Evolutionary conservation across 2,888 invertebrate genomes (phyloP).

Genomic region (Napeogenes inachia): DNA sequence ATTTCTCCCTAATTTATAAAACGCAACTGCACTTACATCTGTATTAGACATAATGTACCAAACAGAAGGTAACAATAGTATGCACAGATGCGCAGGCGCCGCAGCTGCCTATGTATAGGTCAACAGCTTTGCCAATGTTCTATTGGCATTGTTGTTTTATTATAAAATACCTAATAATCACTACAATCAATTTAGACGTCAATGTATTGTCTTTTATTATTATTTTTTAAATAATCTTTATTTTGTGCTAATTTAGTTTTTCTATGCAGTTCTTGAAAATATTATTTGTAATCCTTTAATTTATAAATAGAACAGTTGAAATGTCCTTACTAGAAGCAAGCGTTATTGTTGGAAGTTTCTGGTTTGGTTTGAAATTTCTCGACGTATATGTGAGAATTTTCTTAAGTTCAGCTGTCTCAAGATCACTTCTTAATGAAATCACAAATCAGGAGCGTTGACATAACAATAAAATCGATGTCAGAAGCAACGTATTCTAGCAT

Average conservation of each 20-base stretch:
- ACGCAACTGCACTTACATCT: conserved; percentile 10
- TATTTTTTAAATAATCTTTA: not conserved
- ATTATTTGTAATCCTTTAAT: too few relatives aligned
- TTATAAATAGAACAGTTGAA: too few relatives aligned
- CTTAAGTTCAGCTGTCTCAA: conserved; percentile 4
- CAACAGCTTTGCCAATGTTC: conserved; percentile 20
- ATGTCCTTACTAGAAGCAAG: too few relatives aligned
- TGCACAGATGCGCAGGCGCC: conserved; percentile 28
- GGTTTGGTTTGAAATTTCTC: too few relatives aligned
- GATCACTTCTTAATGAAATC: conserved; percentile 26
- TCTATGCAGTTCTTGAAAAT: not conserved
- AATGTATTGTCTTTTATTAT: too few relatives aligned
- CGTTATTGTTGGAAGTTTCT: too few relatives aligned
- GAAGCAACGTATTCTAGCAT: conserved; percentile 75
- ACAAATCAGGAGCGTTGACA: conserved; percentile 35
- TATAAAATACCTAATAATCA: not conserved
- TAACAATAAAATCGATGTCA: conserved; percentile 61
- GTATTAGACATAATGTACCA: conserved; percentile 21
- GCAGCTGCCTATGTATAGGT: conserved; percentile 25
- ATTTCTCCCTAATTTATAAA: conserved; percentile 5
- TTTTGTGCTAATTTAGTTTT: not conserved
- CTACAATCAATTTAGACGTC: too few relatives aligned
- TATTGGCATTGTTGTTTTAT: conserved; percentile 7
- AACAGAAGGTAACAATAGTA: conserved; percentile 26
- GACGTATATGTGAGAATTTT: not conserved